Evolutionary conservation across 2,888 invertebrate species (phyloP), one percentile per base, ranked within the genome.

Genomic region (Drosophila fulvimacula): DNA sequence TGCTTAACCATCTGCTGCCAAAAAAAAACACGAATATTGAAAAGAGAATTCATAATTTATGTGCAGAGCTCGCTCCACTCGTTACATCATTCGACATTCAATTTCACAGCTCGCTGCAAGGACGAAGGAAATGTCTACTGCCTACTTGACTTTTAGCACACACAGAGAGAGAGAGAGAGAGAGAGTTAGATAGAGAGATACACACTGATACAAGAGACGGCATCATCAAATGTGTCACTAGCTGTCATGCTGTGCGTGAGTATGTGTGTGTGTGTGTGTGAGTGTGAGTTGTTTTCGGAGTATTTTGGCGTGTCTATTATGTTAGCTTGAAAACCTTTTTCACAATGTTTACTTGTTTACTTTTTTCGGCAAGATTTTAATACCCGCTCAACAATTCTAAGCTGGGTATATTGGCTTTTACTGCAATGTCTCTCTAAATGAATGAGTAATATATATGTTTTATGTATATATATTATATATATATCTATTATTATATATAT

Each of bases 91-190:
- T 42, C 69, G 63, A 86, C 64, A 80, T 82, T 79, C 76, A 83
- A 90, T 86, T 86, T 86, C 81, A 86, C 90, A 90, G 81, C 73
- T 86, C 90, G 76, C 73, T 87, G 90, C 72, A 79, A 71, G 71
- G 68, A 51, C 64, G 68, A 42, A 66, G 58, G 58, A 65, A 62
- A 64, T 64, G 49, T 48, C 64, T 69, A 53, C 19, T 11, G 66
- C 53, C 73, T 62, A 66, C 65, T 73, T 70, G 70, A 62, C 60
- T 57, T 53, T 57, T 48, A 21, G 21, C 24, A 24, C 13, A 13
- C 44, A 24, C 24, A 19, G 19, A 5, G 1, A 39, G 17, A 3
- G 6, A 9, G 7, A 38, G n/a, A 17, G 3, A 17, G 17, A 39
- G 4, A 9, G 1, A 17, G 39, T 9, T 9, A 39, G 17, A 17